These are phyloP conservation scores for Hydroisotoma schaefferi DNA, from an alignment of 2,888 invertebrate genomes.

Conservation along the genomic window DNA sequence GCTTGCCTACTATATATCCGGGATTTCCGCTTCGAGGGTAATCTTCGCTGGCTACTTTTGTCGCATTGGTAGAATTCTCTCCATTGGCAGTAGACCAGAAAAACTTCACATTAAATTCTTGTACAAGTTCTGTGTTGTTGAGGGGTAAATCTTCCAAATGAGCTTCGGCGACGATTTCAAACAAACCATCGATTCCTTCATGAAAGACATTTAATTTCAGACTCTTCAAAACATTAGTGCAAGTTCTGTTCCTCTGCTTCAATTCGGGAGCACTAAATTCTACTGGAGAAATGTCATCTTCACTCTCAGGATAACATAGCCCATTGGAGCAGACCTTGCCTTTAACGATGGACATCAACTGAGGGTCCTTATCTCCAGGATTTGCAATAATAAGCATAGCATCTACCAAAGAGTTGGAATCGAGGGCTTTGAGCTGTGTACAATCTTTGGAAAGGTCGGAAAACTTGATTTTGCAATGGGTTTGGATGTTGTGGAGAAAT, in stretches of 20 bases:
- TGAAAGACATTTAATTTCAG: conserved; percentile 54
- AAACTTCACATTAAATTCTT: conserved; percentile 35
- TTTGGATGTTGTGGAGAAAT: conserved; percentile 53
- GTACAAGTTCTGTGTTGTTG: conserved; percentile 16
- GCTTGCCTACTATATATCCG: conserved; percentile 67
- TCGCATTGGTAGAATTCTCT: conserved; percentile 11
- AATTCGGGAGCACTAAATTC: conserved; percentile 11
- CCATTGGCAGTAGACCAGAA: conserved; percentile 23
- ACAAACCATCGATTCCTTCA: conserved; percentile 57
- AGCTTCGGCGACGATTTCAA: conserved; percentile 52
- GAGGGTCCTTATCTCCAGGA: conserved; percentile 13
- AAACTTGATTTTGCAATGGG: conserved; percentile 52
- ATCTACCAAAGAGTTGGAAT: conserved; percentile 33
- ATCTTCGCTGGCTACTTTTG: conserved; percentile 37
- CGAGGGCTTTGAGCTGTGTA: conserved; percentile 46
- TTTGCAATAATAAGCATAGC: conserved; percentile 24
- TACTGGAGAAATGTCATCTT: conserved; percentile 7
- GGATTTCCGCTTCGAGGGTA: conserved; percentile 67
- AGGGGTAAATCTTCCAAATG: conserved; percentile 52
- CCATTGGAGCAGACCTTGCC: background rate
- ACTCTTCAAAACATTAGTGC: conserved; percentile 52
- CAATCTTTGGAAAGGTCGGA: conserved; percentile 49
- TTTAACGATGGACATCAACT: background rate
- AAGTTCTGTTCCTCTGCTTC: conserved; percentile 47
- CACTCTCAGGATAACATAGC: conserved; percentile 2